A percentile compares a stretch with the other conserved stretches of the same genome.
Evolutionary conservation across 53 echinoderm and acorn worm genomes (phyloP).

Genomic region (Holothuria scabra): DNA sequence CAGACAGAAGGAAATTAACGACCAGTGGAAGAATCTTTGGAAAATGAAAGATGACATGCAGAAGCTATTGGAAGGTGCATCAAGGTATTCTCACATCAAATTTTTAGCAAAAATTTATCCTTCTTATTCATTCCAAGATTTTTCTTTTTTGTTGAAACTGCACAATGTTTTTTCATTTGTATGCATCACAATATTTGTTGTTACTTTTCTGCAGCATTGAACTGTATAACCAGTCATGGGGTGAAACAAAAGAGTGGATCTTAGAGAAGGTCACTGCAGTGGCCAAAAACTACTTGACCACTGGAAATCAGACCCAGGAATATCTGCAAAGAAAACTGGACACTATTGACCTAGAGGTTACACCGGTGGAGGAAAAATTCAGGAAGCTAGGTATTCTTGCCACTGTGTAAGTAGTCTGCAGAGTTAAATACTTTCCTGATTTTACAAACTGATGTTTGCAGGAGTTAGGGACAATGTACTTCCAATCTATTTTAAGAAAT

Average conservation of each 20-base stretch:
- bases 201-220: constrained; percentile 73
- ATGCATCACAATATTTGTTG: not conserved
- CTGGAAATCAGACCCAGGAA: constrained; percentile 69
- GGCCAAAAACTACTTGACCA: constrained; percentile 70
- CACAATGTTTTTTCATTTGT: not conserved
- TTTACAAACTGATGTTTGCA: too few species aligned
- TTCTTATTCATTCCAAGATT: too few species aligned
- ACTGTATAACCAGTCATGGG: constrained; percentile 95
- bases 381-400: constrained; percentile 89
- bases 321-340: constrained; percentile 88
- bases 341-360: constrained; percentile 81
- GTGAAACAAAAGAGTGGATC: constrained; percentile 98
- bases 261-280: constrained; percentile 85
- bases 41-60: constrained; percentile 89
- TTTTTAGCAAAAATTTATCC: too few species aligned
- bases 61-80: constrained; percentile 92
- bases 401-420: constrained; percentile 72
- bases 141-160: not conserved
- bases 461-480: too few species aligned
- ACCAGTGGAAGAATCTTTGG: constrained; percentile 79
- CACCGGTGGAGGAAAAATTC: constrained; percentile 86
- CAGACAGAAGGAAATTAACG: constrained; percentile 83
- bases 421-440: too few species aligned
- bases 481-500: too few species aligned
- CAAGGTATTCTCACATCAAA: constrained; percentile 64